These are phyloP conservation scores for Cyphomyrus discorhynchus DNA, from an alignment of 2,113 vertebrate species.

Conservation along the genomic window DNA sequence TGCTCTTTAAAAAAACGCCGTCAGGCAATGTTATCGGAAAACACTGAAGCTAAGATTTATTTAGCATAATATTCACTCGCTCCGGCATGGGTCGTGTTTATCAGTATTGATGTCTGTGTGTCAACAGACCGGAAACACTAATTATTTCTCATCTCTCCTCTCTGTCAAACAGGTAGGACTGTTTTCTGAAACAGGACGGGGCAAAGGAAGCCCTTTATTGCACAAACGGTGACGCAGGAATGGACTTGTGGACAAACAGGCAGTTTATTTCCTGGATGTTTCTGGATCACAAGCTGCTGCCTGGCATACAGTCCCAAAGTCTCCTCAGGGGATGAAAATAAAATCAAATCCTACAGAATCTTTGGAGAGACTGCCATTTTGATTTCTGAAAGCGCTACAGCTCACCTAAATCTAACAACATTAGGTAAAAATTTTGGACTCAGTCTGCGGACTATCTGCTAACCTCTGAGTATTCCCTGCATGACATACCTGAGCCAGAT, in stretches of 20 bases:
- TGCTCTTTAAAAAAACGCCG: background rate
- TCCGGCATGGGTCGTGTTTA: background rate
- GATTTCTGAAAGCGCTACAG: background rate
- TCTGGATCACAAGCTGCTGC: background rate
- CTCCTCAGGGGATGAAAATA: background rate
- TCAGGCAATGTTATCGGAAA: background rate
- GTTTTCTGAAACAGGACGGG: background rate
- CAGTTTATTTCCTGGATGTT: background rate
- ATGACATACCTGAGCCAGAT: background rate
- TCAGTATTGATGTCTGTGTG: background rate
- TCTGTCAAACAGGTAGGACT: background rate
- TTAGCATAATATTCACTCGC: background rate
- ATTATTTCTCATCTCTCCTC: background rate
- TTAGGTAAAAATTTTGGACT: background rate
- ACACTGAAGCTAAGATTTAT: background rate
- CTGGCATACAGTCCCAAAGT: background rate
- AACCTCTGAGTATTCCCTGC: background rate
- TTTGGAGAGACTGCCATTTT: background rate
- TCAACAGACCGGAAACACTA: background rate
- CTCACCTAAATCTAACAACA: background rate
- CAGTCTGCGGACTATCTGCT: background rate
- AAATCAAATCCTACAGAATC: background rate
- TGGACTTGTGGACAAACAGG: background rate
- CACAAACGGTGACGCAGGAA: background rate
- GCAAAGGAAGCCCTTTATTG: background rate